Percentiles rank a stretch among this genome's conserved stretches.
phyloP scores from a whole-genome alignment of 2,797 vertebrate genomes.

The Micropoecilia bifurca region DNA sequence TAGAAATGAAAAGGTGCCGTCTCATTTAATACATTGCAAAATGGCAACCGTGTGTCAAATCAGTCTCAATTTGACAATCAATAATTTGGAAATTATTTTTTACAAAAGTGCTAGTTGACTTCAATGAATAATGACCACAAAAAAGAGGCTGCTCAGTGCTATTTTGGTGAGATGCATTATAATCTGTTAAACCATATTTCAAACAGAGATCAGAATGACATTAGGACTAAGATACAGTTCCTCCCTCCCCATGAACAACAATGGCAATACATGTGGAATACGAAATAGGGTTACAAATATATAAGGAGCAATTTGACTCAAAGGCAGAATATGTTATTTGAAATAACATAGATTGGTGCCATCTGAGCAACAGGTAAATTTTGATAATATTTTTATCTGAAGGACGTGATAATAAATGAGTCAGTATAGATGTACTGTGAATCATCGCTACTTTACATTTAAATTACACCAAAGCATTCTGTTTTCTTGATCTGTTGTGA shows the following conservation, averaged over 20 bases:
- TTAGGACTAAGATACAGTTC: not conserved
- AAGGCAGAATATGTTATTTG: not conserved
- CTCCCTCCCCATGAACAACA: not conserved
- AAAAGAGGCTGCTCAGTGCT: not conserved
- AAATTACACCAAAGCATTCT: not conserved
- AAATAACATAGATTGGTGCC: not conserved
- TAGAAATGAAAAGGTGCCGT: not conserved
- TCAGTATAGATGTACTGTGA: not conserved
- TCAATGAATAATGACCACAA: not conserved
- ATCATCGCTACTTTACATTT: not conserved
- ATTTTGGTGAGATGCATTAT: not conserved
- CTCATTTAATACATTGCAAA: not conserved
- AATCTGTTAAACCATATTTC: not conserved
- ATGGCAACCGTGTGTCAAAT: not conserved
- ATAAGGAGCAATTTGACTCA: not conserved
- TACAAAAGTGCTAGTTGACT: not conserved
- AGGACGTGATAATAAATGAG: not conserved
- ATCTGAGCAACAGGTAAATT: not conserved
- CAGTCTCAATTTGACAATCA: not conserved
- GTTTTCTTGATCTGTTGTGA: not conserved
- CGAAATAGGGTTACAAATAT: not conserved
- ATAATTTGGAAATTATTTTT: not conserved
- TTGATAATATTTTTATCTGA: not conserved
- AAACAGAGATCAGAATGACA: not conserved
- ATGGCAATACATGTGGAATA: not conserved